These are phyloP conservation scores for Cosmopolites sordidus DNA, from an alignment of 2,888 invertebrate genomes.

Conservation along the genomic window DNA sequence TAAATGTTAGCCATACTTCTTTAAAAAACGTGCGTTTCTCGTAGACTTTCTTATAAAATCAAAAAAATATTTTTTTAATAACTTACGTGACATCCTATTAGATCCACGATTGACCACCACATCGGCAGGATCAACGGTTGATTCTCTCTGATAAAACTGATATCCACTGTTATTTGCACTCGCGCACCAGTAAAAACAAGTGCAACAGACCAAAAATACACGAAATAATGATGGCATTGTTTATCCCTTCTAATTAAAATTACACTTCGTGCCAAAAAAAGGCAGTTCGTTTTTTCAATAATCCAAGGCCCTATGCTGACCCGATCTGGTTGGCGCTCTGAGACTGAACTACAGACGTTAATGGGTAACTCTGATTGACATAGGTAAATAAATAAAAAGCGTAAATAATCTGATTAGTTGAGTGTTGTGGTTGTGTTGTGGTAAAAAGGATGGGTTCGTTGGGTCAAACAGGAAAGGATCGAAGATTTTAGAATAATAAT, in stretches of 20 bases:
- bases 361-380: neutral
- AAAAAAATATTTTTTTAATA: neutral
- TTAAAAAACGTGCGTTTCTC: no score
- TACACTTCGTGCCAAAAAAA: no score
- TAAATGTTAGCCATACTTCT: neutral
- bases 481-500: no score
- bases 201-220: neutral
- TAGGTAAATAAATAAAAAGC: neutral
- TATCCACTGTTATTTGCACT: neutral
- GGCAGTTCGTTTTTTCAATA: no score
- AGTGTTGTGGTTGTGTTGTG: no score
- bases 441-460: no score
- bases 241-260: no score
- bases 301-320: no score
- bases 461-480: no score
- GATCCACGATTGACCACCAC: neutral
- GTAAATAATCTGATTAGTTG: no score
- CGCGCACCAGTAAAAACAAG: neutral
- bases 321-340: no score
- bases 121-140: neutral
- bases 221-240: neutral
- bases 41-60: neutral
- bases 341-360: neutral
- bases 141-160: constrained; percentile 7
- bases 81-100: constrained; percentile 8